Conservation (phyloP, 92 coral and sea anemone genomes). For the Galaxea fascicularis region DNA sequence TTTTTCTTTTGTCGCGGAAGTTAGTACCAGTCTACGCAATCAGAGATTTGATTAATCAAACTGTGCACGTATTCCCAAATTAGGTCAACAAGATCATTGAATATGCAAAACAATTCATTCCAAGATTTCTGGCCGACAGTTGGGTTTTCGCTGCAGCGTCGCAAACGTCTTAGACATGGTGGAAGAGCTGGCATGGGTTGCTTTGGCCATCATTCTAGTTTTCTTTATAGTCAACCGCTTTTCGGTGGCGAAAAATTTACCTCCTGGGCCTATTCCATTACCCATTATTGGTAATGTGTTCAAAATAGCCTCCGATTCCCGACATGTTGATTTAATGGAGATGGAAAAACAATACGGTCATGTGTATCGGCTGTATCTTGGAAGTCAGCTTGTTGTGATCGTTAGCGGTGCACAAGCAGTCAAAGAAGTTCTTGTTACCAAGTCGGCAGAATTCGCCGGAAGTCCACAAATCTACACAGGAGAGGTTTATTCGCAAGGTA, state of each 20-base stretch:
- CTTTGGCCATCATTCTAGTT: background rate
- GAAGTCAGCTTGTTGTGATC: slow-evolving; percentile 44
- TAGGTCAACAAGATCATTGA: background rate
- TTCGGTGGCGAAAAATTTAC: slow-evolving; percentile 8
- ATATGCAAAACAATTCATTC: background rate
- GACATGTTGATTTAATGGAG: slow-evolving; percentile 21
- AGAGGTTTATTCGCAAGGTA: slow-evolving; percentile 21
- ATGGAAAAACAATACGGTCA: slow-evolving; percentile 50
- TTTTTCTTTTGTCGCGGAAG: no score
- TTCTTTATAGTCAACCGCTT: background rate
- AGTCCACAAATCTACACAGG: slow-evolving; percentile 39
- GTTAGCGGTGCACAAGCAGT: slow-evolving; percentile 44
- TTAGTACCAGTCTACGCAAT: background rate
- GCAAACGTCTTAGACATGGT: background rate
- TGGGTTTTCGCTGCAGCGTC: background rate
- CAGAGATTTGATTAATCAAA: background rate
- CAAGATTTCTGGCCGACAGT: background rate
- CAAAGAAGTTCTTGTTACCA: slow-evolving; percentile 53
- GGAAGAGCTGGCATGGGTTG: background rate
- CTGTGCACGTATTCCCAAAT: background rate
- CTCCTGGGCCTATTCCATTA: slow-evolving; percentile 70
- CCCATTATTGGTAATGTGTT: slow-evolving; percentile 64
- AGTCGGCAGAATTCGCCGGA: slow-evolving; percentile 47
- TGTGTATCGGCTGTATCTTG: slow-evolving; percentile 47
- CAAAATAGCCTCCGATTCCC: slow-evolving; percentile 15